Percentiles rank a stretch among this genome's conserved stretches.
Evolutionary conservation across 2,888 invertebrate species (phyloP).

Genomic region (Nomada hirtipes): DNA sequence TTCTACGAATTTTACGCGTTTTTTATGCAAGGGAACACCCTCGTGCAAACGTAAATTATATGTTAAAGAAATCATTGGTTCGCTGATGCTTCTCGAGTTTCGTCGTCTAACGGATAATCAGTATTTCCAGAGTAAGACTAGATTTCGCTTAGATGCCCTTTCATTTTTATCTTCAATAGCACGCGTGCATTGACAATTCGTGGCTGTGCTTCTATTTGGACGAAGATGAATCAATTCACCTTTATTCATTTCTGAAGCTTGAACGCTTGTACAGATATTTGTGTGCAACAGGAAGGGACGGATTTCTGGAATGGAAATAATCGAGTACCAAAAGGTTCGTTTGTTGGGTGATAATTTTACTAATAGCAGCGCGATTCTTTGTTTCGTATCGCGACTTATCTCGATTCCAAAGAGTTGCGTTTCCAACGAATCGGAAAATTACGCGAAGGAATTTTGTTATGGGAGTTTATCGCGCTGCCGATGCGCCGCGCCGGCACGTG

Average conservation of each 20-base stretch:
- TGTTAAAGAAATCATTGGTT: too few species aligned
- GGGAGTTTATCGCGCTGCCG: conserved; percentile 9
- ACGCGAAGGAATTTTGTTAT: conserved; percentile 14
- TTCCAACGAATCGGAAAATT: conserved; percentile 8
- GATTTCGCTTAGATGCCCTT: too few species aligned
- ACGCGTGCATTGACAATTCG: too few species aligned
- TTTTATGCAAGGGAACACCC: not conserved
- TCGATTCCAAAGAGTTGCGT: conserved; percentile 16
- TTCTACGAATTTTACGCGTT: conserved; percentile 17
- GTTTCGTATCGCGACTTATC: not conserved
- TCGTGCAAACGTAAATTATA: not conserved
- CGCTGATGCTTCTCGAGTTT: not conserved
- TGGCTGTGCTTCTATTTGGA: too few species aligned
- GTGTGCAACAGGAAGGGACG: too few species aligned
- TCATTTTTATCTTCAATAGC: too few species aligned
- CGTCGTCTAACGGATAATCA: not conserved
- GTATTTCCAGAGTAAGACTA: not conserved
- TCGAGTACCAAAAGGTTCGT: too few species aligned
- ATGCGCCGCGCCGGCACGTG: conserved; percentile 25
- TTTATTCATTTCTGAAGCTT: too few species aligned
- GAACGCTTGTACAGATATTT: too few species aligned
- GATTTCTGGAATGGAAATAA: too few species aligned
- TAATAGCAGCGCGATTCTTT: not conserved
- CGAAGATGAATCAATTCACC: too few species aligned
- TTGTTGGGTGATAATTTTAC: too few species aligned